Base-by-base conservation (phyloP, 2,113 vertebrate genomes). In the Syngnathoides biaculeatus region DNA sequence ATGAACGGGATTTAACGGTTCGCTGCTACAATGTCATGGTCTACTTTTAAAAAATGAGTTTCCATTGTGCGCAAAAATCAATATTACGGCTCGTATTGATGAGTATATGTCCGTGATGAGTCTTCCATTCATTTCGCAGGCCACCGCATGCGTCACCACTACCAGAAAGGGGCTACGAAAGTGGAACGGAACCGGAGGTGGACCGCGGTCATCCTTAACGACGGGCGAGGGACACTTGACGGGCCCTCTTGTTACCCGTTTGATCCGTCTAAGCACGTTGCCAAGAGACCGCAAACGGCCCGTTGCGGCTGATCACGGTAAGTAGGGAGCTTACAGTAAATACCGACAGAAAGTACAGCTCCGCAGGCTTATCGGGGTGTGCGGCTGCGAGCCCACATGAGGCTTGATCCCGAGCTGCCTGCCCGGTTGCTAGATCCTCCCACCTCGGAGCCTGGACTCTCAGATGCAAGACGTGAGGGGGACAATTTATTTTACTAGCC, bases 321-420 rank as follows among this genome's bases (percentile, higher is more conserved):
- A 78, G 69, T 17, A 72, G 67, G 56, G 27, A 71, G 84, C 72
- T 87, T 62, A 62, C 40, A 43, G 60, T 78, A 86, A 73, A 66
- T 42, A 48, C 63, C 66, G 43, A 67, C 71, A 77, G 65, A 65
- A 59, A 65, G 59, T 56, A 50, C 71, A 68, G 82, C 72, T 74
- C 64, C 1, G 4, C 45, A 30, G 11, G 43, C 69, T 63, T 53
- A 42, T 64, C n/a, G n/a, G 50, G 22, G 30, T 59, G 38, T 71
- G 69, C 14, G 66, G 55, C 58, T 52, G 52, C 2, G 43, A 69
- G 60, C 74, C 53, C 70, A 68, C 69, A 65, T 64, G 45, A 74
- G 56, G 56, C 27, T 60, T 65, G 63, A 86, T 77, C 69, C 40
- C n/a, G 35, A 60, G 66, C 67, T 30, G 69, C 65, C 67, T 30